These are phyloP conservation scores for Lerema accius DNA, from an alignment of 1,140 invertebrate genomes.

Conservation along the genomic window DNA sequence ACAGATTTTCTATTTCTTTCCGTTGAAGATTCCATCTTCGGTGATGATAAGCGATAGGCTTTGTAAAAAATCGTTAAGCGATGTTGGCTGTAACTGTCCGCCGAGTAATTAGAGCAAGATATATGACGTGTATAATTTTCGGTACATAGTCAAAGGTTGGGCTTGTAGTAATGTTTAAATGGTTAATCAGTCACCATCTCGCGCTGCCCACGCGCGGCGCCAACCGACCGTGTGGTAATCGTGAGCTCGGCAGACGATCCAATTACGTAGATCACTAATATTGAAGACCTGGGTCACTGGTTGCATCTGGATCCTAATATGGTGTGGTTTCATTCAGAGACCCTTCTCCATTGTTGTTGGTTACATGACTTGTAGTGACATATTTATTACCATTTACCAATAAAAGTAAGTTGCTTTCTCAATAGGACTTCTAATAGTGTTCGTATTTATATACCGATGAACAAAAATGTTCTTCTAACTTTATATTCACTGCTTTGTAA, in stretches of 20 bases:
- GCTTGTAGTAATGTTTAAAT: constrained; percentile 69
- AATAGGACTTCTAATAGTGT: too few relatives aligned
- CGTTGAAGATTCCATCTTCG: neutral
- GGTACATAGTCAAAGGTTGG: constrained; percentile 61
- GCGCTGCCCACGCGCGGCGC: constrained; percentile 68
- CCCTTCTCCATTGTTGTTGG: too few relatives aligned
- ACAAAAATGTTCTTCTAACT: too few relatives aligned
- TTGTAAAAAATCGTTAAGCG: neutral
- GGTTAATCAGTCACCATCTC: constrained; percentile 77
- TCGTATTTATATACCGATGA: too few relatives aligned
- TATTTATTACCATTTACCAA: too few relatives aligned
- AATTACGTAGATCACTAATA: constrained; percentile 29
- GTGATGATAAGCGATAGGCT: neutral
- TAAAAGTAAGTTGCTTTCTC: too few relatives aligned
- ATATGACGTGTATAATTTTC: constrained; percentile 34
- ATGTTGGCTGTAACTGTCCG: constrained; percentile 30
- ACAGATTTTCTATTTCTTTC: neutral
- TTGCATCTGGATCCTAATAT: neutral
- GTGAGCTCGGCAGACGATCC: constrained; percentile 22
- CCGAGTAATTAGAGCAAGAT: constrained; percentile 40
- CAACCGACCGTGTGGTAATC: constrained; percentile 55
- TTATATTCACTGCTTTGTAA: too few relatives aligned
- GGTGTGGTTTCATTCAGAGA: too few relatives aligned
- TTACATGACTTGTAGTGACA: too few relatives aligned
- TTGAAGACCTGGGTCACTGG: neutral